A percentile compares a stretch with the other conserved stretches of the same genome.
Conservation (phyloP, 2,888 invertebrate species). For the Allolobophora icterica region DNA sequence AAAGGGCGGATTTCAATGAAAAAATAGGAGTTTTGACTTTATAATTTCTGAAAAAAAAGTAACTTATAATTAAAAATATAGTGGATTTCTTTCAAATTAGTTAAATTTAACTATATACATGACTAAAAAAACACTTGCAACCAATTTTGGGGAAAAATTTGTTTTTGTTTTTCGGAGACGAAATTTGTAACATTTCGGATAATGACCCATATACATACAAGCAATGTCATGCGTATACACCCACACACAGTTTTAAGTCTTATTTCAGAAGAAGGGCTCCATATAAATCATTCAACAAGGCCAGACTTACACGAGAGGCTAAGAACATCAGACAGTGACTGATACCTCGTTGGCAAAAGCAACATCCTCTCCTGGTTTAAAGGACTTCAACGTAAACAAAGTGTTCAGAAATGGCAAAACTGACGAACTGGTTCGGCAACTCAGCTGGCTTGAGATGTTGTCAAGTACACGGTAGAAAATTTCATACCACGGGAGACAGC, state of each 20-base stretch:
- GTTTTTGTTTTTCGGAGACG: too few species aligned
- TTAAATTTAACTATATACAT: too few species aligned
- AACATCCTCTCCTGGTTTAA: slow-evolving; percentile 28
- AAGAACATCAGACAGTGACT: slow-evolving; percentile 38
- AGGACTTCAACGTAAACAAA: slow-evolving; percentile 68
- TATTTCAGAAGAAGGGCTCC: background rate
- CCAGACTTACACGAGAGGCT: background rate
- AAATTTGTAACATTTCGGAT: too few species aligned
- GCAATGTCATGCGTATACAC: background rate
- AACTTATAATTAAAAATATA: too few species aligned
- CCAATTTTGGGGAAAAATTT: too few species aligned
- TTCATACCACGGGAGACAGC: slow-evolving; percentile 94
- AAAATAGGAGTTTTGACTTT: too few species aligned
- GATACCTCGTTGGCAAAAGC: background rate
- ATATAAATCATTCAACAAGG: background rate
- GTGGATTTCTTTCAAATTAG: too few species aligned
- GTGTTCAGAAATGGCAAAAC: slow-evolving; percentile 71
- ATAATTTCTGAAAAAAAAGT: too few species aligned
- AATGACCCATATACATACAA: background rate
- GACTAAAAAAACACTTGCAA: too few species aligned
- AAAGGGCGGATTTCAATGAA: too few species aligned
- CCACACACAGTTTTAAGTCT: background rate
- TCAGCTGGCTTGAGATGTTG: slow-evolving; percentile 80
- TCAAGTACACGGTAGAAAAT: slow-evolving; percentile 87
- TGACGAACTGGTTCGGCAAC: slow-evolving; percentile 54